Evolutionary conservation across 2,888 invertebrate genomes (phyloP).

Genomic region (Platycheirus rosarum): DNA sequence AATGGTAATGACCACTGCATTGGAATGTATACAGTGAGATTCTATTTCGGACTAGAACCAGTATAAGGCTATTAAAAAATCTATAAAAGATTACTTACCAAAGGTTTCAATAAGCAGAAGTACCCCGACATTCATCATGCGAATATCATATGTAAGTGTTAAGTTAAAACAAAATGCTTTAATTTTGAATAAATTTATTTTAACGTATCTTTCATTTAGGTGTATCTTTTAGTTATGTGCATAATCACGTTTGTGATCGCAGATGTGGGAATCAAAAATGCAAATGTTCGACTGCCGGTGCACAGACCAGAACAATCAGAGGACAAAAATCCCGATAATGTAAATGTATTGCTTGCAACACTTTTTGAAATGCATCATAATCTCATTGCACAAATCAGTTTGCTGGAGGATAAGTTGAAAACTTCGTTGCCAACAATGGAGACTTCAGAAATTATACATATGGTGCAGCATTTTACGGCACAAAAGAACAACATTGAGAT

Average conservation of each 20-base stretch:
- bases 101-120: conserved; percentile 28
- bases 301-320: conserved; percentile 5
- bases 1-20: conserved; percentile 45
- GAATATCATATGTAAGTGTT: conserved; percentile 47
- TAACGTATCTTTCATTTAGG: conserved; percentile 8
- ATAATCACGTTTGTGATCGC: background rate
- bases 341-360: conserved; percentile 23
- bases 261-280: background rate
- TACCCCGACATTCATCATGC: conserved; percentile 34
- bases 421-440: background rate
- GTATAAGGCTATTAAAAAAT: conserved; percentile 18
- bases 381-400: conserved; percentile 33
- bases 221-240: background rate
- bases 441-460: conserved; percentile 21
- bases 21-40: conserved; percentile 42
- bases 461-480: conserved; percentile 54
- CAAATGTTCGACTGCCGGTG: conserved; percentile 18
- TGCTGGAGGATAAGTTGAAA: conserved; percentile 6
- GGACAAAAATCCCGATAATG: conserved; percentile 3
- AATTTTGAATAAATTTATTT: background rate
- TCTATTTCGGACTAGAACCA: conserved; percentile 15
- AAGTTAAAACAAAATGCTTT: background rate
- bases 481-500: conserved; percentile 60
- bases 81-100: conserved; percentile 47
- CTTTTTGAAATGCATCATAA: conserved; percentile 39